Evolutionary conservation across 2,797 vertebrate species (phyloP), one percentile per base, ranked within the genome.

Genomic region (Eutrigla gurnardus): DNA sequence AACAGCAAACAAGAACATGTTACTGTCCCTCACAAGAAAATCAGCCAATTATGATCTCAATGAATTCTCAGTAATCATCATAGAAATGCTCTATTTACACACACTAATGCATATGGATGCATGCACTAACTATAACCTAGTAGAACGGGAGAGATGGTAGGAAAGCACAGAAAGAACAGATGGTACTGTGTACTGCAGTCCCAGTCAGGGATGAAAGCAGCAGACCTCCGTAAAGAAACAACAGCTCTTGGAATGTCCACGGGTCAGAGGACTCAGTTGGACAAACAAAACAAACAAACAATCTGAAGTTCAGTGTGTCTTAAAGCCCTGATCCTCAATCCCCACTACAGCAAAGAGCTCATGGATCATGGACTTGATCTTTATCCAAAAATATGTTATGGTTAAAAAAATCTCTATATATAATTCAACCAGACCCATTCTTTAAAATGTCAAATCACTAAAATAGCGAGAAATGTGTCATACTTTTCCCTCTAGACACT

Each of bases 231-330:
- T 70, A 35, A 67, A 68, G 60, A 58, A 49, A 72, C 6, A 73
- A 58, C 73, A 73, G 33, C 1, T 70, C 46, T 75, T 66, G 55
- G 69, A 10, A 76, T 8, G 33, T 63, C 53, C 49, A 40, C 1
- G n/a, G 60, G 78, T 68, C 50, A 81, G 72, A 80, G 76, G 66
- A 70, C 12, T 0, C 42, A 47, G 50, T 50, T 18, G 54, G n/a
- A 71, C 40, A 71, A 67, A 72, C 2, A 1, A 77, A 75, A 73
- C 65, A 80, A 79, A 78, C 65, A 77, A 80, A 73, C 64, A 67
- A 9, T 39, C 47, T 1, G 4, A 57, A 15, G 60, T 37, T 72
- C n/a, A 70, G 65, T 6, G 13, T 17, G 43, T 58, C 43, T 54
- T 14, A 47, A 67, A 53, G 55, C 50, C 6, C 25, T 17, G 46